Conservation (phyloP, 1,140 invertebrate genomes). For the Meloidogyne floridensis region DNA sequence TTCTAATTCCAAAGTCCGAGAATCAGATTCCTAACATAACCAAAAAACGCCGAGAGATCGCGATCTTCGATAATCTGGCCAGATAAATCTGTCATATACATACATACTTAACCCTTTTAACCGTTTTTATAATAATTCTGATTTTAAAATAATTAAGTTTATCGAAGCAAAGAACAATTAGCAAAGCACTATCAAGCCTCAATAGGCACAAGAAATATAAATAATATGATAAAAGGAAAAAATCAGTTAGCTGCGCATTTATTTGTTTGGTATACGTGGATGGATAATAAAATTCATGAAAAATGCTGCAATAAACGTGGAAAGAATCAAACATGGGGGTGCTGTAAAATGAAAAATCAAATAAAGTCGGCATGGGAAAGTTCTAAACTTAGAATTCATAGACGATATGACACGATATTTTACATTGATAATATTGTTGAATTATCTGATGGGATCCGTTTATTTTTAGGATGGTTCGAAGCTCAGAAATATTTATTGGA, state of each 20-base stretch:
- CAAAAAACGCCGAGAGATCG: too few relatives aligned
- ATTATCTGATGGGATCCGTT: neutral
- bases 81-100: too few relatives aligned
- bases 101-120: too few relatives aligned
- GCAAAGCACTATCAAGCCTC: neutral
- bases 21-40: too few relatives aligned
- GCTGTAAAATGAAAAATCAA: neutral
- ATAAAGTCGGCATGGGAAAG: neutral
- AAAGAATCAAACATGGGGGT: neutral
- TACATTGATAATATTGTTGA: neutral
- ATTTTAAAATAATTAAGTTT: neutral
- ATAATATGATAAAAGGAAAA: neutral
- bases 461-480: neutral
- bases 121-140: too few relatives aligned
- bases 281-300: neutral
- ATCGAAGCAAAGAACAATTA: slow-evolving; percentile 5
- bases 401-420: neutral
- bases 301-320: too few relatives aligned
- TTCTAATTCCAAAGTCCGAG: too few relatives aligned
- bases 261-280: slow-evolving; percentile 1
- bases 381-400: neutral
- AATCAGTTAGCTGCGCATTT: neutral
- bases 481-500: neutral
- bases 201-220: neutral
- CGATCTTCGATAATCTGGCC: too few relatives aligned